Conservation (phyloP, 2,797 vertebrate genomes). For the Crotalus adamanteus region DNA sequence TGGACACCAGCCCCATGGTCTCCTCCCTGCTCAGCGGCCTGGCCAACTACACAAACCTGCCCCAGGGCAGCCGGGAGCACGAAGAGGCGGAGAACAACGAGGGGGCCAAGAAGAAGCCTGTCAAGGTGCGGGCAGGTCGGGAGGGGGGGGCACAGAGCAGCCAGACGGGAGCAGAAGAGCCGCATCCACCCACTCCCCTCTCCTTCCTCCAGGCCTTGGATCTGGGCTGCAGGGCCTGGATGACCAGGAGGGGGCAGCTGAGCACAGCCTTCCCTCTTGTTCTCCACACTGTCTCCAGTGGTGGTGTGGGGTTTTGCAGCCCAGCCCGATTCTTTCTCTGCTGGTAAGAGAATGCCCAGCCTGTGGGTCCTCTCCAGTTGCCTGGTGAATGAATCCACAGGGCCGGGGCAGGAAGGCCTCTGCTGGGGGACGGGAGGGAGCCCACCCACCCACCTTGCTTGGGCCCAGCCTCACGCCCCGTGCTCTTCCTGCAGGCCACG, state of each 20-base stretch:
- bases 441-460: no score
- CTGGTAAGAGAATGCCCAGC: neutral
- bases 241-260: neutral
- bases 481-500: conserved; percentile 77
- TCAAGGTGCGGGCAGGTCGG: conserved; percentile 75
- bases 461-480: rapidly evolving
- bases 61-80: conserved; percentile 93
- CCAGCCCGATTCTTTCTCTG: neutral
- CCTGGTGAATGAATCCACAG: neutral
- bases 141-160: neutral
- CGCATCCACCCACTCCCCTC: neutral
- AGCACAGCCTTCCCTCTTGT: neutral
- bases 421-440: neutral
- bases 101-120: conserved; percentile 90
- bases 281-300: neutral
- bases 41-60: conserved; percentile 96
- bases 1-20: conserved; percentile 99
- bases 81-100: conserved; percentile 97
- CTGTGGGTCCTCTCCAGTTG: neutral
- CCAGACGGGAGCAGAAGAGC: neutral
- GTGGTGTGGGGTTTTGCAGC: neutral
- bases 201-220: neutral
- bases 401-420: neutral
- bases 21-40: conserved; percentile 93
- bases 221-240: neutral